Evolutionary conservation across 2,113 vertebrate species (phyloP).

Genomic region (Natator depressus): DNA sequence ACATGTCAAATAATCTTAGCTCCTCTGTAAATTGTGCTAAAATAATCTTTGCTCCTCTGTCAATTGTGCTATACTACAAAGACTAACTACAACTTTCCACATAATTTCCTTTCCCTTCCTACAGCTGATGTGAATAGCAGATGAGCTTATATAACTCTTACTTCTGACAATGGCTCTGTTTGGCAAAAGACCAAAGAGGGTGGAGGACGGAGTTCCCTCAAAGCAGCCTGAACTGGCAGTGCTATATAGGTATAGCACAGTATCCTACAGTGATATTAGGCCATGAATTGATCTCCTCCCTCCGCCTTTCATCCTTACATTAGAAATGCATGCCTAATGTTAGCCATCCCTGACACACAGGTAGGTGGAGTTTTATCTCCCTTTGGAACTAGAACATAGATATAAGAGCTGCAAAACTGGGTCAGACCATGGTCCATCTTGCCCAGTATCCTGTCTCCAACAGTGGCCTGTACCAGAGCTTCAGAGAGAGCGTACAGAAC

Average conservation of each 20-base stretch:
- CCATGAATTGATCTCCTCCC: background rate
- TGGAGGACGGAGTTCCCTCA: background rate
- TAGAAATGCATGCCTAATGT: background rate
- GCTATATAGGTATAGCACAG: fast-evolving
- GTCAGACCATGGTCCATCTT: background rate
- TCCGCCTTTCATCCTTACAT: background rate
- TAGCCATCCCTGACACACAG: background rate
- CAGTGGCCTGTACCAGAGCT: background rate
- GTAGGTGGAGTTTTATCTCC: background rate
- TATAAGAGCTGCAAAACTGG: background rate
- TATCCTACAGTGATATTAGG: background rate
- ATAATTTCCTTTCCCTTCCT: slow-evolving; percentile 47
- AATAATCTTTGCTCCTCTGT: too few species aligned
- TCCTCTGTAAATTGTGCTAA: background rate
- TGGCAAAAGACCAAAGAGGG: background rate
- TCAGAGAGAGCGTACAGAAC: background rate
- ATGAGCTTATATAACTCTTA: slow-evolving; percentile 21
- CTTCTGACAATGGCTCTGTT: slow-evolving; percentile 9
- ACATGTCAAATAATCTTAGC: background rate
- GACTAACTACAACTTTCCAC: slow-evolving; percentile 1
- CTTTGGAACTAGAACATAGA: background rate
- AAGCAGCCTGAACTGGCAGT: background rate
- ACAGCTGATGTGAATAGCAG: slow-evolving; percentile 27
- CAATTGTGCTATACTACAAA: background rate
- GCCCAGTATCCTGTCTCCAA: background rate